Conservation (phyloP, 2,797 vertebrate species). For the Merluccius polli region DNA sequence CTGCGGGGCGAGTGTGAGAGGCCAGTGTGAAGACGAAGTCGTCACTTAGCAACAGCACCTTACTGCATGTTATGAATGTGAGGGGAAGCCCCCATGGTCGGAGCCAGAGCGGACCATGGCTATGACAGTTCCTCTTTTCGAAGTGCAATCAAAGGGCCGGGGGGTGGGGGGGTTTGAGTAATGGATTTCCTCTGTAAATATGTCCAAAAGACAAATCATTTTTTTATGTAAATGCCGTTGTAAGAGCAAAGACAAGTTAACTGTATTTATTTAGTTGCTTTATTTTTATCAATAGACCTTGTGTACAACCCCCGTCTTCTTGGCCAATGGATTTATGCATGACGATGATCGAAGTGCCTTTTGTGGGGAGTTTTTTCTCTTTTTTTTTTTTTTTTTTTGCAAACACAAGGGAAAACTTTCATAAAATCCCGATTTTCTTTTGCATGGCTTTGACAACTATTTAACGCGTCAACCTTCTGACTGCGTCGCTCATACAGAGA, state of each 20-base stretch:
- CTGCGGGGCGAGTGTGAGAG: constrained; percentile 25
- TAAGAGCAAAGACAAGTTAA: not conserved
- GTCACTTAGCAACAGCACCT: constrained; percentile 74
- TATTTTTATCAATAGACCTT: constrained; percentile 4
- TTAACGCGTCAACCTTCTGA: constrained; percentile 21
- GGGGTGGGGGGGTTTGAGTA: not conserved
- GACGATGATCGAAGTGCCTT: not conserved
- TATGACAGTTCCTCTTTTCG: not conserved
- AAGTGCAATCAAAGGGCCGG: not conserved
- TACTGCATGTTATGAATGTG: not conserved
- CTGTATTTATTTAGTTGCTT: not conserved
- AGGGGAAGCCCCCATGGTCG: not conserved
- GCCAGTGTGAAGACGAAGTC: constrained; percentile 48
- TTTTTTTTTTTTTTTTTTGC: not conserved
- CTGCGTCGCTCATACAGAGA: constrained; percentile 16
- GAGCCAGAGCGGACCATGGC: not conserved
- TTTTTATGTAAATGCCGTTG: not conserved
- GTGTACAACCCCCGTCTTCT: not conserved
- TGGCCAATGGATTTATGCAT: not conserved
- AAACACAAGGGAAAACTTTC: not conserved
- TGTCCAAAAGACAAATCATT: constrained; percentile 2
- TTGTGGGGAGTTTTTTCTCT: not conserved
- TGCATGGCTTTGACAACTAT: constrained; percentile 24
- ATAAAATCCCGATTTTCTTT: not conserved
- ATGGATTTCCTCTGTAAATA: constrained; percentile 13